Evolutionary conservation across 2,888 invertebrate species (phyloP), one percentile per base, ranked within the genome.

Genomic region (Diplolepis rosae): DNA sequence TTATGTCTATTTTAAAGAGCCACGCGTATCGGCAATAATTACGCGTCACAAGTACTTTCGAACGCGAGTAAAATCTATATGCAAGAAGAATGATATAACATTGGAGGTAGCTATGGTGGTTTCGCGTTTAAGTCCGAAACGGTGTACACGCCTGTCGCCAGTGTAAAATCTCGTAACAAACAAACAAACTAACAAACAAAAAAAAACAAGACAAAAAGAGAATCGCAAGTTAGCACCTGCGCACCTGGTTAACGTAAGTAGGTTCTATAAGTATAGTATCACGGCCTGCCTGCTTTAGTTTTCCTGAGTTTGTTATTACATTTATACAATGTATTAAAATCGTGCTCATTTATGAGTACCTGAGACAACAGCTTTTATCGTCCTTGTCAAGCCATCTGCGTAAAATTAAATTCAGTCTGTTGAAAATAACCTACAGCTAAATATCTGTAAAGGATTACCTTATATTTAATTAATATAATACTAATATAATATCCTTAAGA

Each of bases 241-340:
- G 68, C 71, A 69, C 42, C 77, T 54, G 45, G 28, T 61, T 35
- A 69, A 69, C 61, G 65, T 69, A 72, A 70, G 71, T 72, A 77
- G 76, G 71, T 75, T 61, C 72, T 79, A 48, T 48, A 76, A 77
- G 73, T 86, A 85, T 88, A n/a, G n/a, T n/a, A 88, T 88, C 88
- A 88, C 88, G 88, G 88, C 88, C 88, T 88, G 88, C 84, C 87
- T 88, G 88, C 87, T 88, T 88, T 81, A 87, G 86, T 85, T 86
- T 88, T 87, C 88, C 88, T 88, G 88, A 88, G 88, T 88, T 87
- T 87, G 83, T 86, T 87, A 77, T 83, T 80, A 80, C 81, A 69
- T 75, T 67, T 73, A 73, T 71, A 73, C 72, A 73, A 76, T 70
- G 70, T 71, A 68, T 71, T 71, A 68, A 61, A 42, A 79, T 80